Conservation (phyloP, 2,888 invertebrate species). For the Eucera pruinosa region DNA sequence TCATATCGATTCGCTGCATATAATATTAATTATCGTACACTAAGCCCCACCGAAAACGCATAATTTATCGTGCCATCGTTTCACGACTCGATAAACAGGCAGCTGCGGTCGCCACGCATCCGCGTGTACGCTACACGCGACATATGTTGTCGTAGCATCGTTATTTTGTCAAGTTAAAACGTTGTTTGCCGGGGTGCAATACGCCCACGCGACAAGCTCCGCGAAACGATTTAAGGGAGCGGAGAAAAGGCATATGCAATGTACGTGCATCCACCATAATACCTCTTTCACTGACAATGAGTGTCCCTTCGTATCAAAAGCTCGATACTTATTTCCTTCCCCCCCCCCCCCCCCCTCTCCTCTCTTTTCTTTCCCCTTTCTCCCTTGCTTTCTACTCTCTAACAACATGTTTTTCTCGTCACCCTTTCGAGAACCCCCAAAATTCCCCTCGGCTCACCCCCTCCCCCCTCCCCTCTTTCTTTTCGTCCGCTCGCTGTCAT, state of each 20-base stretch:
- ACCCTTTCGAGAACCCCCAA: constrained; percentile 72
- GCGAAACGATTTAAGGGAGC: constrained; percentile 38
- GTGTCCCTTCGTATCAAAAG: constrained; percentile 15
- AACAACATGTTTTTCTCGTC: constrained; percentile 78
- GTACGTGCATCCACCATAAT: constrained; percentile 34
- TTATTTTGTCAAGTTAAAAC: constrained; percentile 43
- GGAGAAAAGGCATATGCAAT: constrained; percentile 38
- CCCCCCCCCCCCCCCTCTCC: constrained; percentile 32
- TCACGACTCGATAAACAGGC: constrained; percentile 42
- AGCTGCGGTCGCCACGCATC: constrained; percentile 40
- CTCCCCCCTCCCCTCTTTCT: constrained; percentile 40
- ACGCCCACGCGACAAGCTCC: constrained; percentile 44
- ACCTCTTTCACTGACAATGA: constrained; percentile 16
- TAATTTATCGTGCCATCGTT: constrained; percentile 56
- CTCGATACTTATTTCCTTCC: constrained; percentile 39
- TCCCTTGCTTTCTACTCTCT: constrained; percentile 60
- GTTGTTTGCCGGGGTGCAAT: constrained; percentile 44
- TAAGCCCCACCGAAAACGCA: constrained; percentile 31
- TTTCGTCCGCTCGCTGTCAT: constrained; percentile 67
- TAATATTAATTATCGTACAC: constrained; percentile 46
- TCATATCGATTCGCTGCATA: constrained; percentile 39
- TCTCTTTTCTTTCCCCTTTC: constrained; percentile 55
- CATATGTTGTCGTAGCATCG: constrained; percentile 49
- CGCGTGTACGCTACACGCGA: neutral
- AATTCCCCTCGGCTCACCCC: constrained; percentile 43